Conservation (phyloP, 2,888 invertebrate species). For the Diaphora mendica region DNA sequence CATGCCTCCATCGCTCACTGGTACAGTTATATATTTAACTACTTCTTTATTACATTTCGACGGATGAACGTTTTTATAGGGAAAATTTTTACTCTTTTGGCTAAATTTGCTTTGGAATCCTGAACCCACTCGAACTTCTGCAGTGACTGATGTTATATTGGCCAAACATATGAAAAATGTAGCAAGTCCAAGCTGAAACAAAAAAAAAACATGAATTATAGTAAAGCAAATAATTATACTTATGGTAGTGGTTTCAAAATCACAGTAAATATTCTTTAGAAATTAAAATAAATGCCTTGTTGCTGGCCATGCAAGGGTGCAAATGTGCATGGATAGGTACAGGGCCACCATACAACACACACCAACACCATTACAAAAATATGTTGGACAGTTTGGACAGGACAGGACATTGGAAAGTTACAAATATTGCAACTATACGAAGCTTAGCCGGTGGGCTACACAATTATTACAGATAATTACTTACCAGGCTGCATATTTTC, state of each 20-base stretch:
- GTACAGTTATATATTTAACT: background rate
- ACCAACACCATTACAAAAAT: too few relatives aligned
- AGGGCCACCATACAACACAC: too few relatives aligned
- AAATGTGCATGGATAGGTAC: too few relatives aligned
- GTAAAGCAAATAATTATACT: background rate
- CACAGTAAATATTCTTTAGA: too few relatives aligned
- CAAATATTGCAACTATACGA: too few relatives aligned
- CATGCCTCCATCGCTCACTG: background rate
- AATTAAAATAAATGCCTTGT: too few relatives aligned
- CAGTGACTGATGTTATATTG: background rate
- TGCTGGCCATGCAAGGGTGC: too few relatives aligned
- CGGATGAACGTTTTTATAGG: too few relatives aligned
- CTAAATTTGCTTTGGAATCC: background rate
- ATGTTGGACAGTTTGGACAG: too few relatives aligned
- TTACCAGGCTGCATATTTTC: slow-evolving; percentile 6
- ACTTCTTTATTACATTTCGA: background rate
- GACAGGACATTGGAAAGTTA: too few relatives aligned
- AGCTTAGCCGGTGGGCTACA: too few relatives aligned
- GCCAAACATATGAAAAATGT: background rate
- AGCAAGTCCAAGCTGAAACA: background rate
- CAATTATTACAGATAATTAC: background rate
- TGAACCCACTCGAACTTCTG: background rate
- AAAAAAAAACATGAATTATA: background rate
- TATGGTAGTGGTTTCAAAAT: too few relatives aligned
- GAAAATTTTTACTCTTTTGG: background rate